Percentiles rank a stretch among this genome's conserved stretches.
These are phyloP conservation scores for Neoaliturus tenellus DNA, from an alignment of 2,888 invertebrate species.

Conservation along the genomic window DNA sequence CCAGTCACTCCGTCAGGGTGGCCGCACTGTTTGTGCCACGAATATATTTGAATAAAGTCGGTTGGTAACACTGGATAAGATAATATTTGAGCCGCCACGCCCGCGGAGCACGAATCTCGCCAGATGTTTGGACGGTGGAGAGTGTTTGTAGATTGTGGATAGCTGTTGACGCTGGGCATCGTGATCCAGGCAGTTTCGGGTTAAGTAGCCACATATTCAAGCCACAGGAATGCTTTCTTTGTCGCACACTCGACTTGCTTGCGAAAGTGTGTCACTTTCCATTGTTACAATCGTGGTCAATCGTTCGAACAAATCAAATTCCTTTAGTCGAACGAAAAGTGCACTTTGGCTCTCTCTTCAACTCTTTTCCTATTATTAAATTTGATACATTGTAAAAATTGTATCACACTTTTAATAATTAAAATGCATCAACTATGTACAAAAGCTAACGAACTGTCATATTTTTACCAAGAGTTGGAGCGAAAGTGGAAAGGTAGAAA, in stretches of 20 bases:
- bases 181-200: neutral
- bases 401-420: too few relatives aligned
- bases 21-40: slow-evolving; percentile 49
- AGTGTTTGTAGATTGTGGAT: neutral
- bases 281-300: too few relatives aligned
- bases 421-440: too few relatives aligned
- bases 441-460: neutral
- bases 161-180: neutral
- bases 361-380: too few relatives aligned
- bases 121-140: neutral
- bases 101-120: neutral
- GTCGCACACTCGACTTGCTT: too few relatives aligned
- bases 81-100: slow-evolving; percentile 21
- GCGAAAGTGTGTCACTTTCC: too few relatives aligned
- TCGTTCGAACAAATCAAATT: too few relatives aligned
- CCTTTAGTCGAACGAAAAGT: too few relatives aligned
- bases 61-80: slow-evolving; percentile 48
- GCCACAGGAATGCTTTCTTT: too few relatives aligned
- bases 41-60: slow-evolving; percentile 48
- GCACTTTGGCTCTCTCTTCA: too few relatives aligned
- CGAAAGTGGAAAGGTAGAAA: neutral
- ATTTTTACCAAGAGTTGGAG: neutral
- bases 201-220: neutral
- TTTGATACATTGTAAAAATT: too few relatives aligned
- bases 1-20: slow-evolving; percentile 41